Conservation (phyloP, 2,888 invertebrate genomes). For the Bombylius major region DNA sequence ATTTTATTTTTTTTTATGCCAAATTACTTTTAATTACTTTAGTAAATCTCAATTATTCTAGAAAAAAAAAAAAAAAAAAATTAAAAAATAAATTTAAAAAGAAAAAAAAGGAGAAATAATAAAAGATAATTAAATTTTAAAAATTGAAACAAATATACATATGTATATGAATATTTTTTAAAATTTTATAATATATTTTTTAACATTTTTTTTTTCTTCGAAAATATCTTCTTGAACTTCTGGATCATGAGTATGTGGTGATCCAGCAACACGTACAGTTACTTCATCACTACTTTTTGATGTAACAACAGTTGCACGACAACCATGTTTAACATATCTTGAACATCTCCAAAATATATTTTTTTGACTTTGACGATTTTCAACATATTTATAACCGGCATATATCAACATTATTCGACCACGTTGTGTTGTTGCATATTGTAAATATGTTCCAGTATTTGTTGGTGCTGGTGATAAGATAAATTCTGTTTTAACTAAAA, state of each 20-base stretch:
- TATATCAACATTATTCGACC: constrained; percentile 35
- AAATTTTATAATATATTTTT: background rate
- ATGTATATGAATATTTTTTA: background rate
- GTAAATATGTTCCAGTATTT: constrained; percentile 16
- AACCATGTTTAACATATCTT: constrained; percentile 34
- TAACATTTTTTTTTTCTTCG: background rate
- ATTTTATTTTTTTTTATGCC: too few species aligned
- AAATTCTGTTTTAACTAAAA: background rate
- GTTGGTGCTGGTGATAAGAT: constrained; percentile 23
- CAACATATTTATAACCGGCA: constrained; percentile 35
- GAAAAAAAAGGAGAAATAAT: too few species aligned
- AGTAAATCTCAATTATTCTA: too few species aligned
- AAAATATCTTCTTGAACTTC: constrained; percentile 20
- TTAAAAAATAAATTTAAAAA: too few species aligned
- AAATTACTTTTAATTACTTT: too few species aligned
- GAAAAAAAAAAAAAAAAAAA: too few species aligned
- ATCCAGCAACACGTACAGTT: constrained; percentile 29
- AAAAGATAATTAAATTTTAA: too few species aligned
- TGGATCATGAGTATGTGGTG: constrained; percentile 33
- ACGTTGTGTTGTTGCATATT: constrained; percentile 35
- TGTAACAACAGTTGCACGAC: constrained; percentile 34
- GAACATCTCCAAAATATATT: constrained; percentile 37
- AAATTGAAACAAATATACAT: too few species aligned
- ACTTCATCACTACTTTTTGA: constrained; percentile 29
- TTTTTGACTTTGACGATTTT: constrained; percentile 35